A percentile compares a stretch with the other conserved stretches of the same genome.
Conservation (phyloP, 2,797 vertebrate species). For the Chiloscyllium punctatum region DNA sequence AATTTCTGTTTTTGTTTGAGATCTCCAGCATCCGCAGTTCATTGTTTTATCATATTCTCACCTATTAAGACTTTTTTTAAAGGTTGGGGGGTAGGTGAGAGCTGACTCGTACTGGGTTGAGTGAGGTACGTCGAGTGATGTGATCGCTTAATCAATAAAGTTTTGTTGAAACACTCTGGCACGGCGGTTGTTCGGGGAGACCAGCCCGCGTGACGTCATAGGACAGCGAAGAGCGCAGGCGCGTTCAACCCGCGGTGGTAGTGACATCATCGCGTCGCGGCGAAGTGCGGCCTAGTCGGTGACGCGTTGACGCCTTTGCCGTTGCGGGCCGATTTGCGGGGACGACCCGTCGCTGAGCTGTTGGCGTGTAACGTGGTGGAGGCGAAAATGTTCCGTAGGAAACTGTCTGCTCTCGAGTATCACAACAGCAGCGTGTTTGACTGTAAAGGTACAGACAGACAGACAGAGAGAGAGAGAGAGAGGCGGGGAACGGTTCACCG, state of each 20-base stretch:
- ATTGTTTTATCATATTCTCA: neutral
- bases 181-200: neutral
- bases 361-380: neutral
- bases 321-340: neutral
- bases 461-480: no score
- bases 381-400: slow-evolving; percentile 80
- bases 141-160: neutral
- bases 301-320: neutral
- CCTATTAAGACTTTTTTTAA: neutral
- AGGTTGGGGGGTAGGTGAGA: neutral
- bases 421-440: slow-evolving; percentile 83
- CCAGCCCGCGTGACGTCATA: neutral
- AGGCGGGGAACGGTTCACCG: neutral
- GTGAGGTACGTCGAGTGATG: neutral
- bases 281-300: no score
- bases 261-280: neutral
- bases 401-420: slow-evolving; percentile 85
- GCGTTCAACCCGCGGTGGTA: neutral
- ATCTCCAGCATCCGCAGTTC: no score
- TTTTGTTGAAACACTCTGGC: neutral
- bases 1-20: no score
- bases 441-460: slow-evolving; percentile 75
- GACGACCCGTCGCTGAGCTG: neutral
- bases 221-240: neutral
- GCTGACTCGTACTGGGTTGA: neutral